These are phyloP conservation scores for Tinea semifulvella DNA, from an alignment of 2,888 invertebrate genomes.

Conservation along the genomic window DNA sequence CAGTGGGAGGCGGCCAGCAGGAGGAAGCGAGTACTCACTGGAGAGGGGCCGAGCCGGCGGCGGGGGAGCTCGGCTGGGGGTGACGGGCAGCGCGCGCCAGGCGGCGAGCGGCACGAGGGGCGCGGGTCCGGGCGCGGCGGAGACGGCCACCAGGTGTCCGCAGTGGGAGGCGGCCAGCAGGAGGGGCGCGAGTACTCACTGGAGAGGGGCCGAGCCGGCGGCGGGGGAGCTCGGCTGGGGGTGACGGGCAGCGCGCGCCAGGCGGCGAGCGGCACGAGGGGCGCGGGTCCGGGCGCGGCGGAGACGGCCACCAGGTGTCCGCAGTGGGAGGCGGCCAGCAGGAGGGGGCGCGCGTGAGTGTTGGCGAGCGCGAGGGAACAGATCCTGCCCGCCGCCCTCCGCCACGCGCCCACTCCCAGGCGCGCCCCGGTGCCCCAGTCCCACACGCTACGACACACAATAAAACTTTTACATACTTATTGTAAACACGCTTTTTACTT, in stretches of 20 bases:
- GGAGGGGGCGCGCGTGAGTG: conserved; percentile 80
- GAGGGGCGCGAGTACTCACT: conserved; percentile 30
- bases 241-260: conserved; percentile 86
- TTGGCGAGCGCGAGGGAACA: conserved; percentile 88
- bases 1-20: too few relatives aligned
- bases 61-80: too few relatives aligned
- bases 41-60: too few relatives aligned
- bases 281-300: conserved; percentile 31
- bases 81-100: neutral
- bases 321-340: conserved; percentile 80
- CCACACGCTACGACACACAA: conserved; percentile 70
- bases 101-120: neutral
- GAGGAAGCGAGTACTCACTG: too few relatives aligned
- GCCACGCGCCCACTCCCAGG: conserved; percentile 70
- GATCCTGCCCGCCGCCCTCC: conserved; percentile 69
- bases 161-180: neutral
- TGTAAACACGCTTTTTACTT: too few relatives aligned
- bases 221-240: conserved; percentile 46
- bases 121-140: neutral
- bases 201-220: conserved; percentile 51
- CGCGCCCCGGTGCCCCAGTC: conserved; percentile 82
- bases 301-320: conserved; percentile 78
- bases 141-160: neutral
- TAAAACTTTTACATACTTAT: too few relatives aligned
- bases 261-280: conserved; percentile 72